Conservation (phyloP, 2,113 vertebrate species). For the Chinchilla lanigera region DNA sequence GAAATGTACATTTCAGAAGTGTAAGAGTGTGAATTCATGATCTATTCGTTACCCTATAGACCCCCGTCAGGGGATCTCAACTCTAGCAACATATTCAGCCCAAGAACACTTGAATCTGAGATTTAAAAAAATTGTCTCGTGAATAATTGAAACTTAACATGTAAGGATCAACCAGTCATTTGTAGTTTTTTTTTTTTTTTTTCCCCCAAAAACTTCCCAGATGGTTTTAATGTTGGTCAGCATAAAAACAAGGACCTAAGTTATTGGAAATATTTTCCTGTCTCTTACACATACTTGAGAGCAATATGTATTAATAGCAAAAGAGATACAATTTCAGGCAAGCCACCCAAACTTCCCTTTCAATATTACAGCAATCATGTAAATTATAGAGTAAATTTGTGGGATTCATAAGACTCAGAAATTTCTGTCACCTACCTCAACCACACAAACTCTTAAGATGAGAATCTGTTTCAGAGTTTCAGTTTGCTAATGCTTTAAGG, state of each 20-base stretch:
- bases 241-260: not conserved
- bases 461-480: not conserved
- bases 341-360: not conserved
- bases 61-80: not conserved
- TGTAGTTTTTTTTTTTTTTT: not conserved
- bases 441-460: not conserved
- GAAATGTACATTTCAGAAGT: not conserved
- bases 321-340: not conserved
- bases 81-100: not conserved
- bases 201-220: not conserved
- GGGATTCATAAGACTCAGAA: not conserved
- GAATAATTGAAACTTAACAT: constrained; percentile 1
- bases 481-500: constrained; percentile 3
- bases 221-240: not conserved
- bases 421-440: not conserved
- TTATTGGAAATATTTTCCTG: constrained; percentile 18
- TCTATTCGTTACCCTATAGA: not conserved
- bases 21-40: not conserved
- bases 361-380: not conserved
- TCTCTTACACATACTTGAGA: not conserved
- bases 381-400: not conserved
- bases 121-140: not conserved
- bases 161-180: not conserved
- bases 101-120: not conserved
- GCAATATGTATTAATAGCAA: not conserved